Conservation (phyloP, 2,113 vertebrate genomes). For the Oxyruncus cristatus region DNA sequence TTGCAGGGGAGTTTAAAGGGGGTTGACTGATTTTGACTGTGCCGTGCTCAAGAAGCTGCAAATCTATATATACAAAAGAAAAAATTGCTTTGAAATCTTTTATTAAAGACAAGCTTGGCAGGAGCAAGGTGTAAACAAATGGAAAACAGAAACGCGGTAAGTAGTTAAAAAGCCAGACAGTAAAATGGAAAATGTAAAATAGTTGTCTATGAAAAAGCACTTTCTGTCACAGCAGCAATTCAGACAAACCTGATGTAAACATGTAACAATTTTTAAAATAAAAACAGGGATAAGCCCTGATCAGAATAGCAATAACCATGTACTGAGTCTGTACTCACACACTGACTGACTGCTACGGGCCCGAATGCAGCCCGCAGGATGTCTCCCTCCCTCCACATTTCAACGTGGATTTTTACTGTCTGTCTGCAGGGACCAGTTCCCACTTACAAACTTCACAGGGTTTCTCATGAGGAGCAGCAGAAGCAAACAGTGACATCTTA, state of each 20-base stretch:
- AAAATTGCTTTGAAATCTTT: slow-evolving; percentile 44
- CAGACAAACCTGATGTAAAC: background rate
- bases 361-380: fast-evolving
- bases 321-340: background rate
- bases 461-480: background rate
- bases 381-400: fast-evolving
- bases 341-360: background rate
- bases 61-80: background rate
- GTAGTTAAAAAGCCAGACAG: slow-evolving; percentile 36
- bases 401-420: background rate
- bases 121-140: slow-evolving; percentile 64
- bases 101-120: slow-evolving; percentile 54
- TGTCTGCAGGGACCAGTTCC: background rate
- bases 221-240: slow-evolving; percentile 46
- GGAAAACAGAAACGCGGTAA: slow-evolving; percentile 42
- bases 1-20: slow-evolving; percentile 33
- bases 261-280: background rate
- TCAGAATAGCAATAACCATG: background rate
- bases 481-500: background rate
- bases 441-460: background rate
- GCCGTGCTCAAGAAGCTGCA: background rate
- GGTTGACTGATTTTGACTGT: slow-evolving; percentile 34
- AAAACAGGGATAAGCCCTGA: background rate
- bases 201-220: background rate
- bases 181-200: slow-evolving; percentile 52